Evolutionary conservation across 1,140 invertebrate genomes (phyloP), one percentile per base, ranked within the genome.

Genomic region (Orchestia grillus): DNA sequence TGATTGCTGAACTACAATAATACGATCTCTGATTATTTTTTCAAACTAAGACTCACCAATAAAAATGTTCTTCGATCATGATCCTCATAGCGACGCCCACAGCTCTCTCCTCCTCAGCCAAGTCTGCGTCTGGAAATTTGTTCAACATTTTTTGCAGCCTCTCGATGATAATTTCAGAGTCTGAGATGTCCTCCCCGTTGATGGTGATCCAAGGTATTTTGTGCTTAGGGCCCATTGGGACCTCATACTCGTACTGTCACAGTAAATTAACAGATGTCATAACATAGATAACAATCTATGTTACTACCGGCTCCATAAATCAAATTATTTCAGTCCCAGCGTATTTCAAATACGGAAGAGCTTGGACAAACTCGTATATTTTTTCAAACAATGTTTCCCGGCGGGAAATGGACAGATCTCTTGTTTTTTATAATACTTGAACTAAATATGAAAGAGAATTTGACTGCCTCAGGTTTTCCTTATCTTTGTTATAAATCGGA

Each of bases 31-130:
- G 6, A 53, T 8, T 53, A 53, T 53, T 53, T 77, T 77, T 77
- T 95, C 96, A n/a, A 95, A 96, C 44, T 45, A n/a, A 44, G 87
- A 16, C 88, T 16, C 97, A 97, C 97, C 97, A 97, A 62, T 97
- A 97, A 19, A 97, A 96, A 87, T 97, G 97, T 97, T 97, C 97
- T 96, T 97, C 97, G 15, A 97, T 96, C 95, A 97, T 97, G 91
- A 97, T 97, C 44, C 97, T 97, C 88, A 97, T 97, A 6, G 97
- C 97, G 87, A 97, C 96, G 3, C 97, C 97, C 6, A 97, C 96
- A 0, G 97, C 97, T 44, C 96, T 96, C 44, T 97, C 96, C 36
- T 96, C 97, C 19, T 96, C 87, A n/a, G 96, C 96, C 0, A 97
- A 96, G 95, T 97, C 96, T 42, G 44, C 95, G 87, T 97, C 97